Evolutionary conservation across 2,797 vertebrate genomes (phyloP), one percentile per base, ranked within the genome.

Genomic region (Bovichtus diacanthus): DNA sequence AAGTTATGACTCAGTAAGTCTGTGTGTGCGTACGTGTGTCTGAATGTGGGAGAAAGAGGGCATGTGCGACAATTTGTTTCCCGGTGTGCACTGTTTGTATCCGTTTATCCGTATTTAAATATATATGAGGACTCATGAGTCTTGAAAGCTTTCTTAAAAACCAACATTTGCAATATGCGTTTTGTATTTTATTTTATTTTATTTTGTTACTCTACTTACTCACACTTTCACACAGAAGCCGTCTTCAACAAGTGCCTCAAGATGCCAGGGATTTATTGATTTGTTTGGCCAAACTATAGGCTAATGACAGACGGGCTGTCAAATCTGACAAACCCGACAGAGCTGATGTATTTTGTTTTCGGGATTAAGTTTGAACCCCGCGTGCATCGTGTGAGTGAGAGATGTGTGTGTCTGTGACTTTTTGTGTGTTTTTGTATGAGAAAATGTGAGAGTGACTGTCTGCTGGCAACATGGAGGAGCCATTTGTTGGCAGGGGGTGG

Each of bases 1-100:
- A 51, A 88, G 71, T 85, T 86, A 84, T 90, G 87, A 91, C 50
- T 88, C 83, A 84, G 63, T 73, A 64, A 3, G 15, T 36, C 2
- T 63, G 73, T 44, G 65, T 69, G 50, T 39, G 41, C 56, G 47
- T 77, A 54, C 51, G 61, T 55, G 36, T 27, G 25, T 65, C 41
- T 49, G 19, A 16, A 66, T 79, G 39, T 75, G 21, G 21, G 44
- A 55, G 43, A 21, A 58, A 62, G n/a, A 31, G 39, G 60, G 29
- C 49, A 76, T 29, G 44, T 64, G 61, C 16, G 58, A 46, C 51
- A 61, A 46, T 67, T 76, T 76, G 41, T 76, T 64, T 80, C 55
- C 68, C 59, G 23, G 43, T 12, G 38, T 73, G 60, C 59, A 46
- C 50, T 65, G 66, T 87, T 85, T 76, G 39, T 70, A 70, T 81